These are phyloP conservation scores for roundworm (Caenorhabditis elegans) DNA, from an alignment of 1,140 invertebrate species.

Conservation along the genomic window DNA sequence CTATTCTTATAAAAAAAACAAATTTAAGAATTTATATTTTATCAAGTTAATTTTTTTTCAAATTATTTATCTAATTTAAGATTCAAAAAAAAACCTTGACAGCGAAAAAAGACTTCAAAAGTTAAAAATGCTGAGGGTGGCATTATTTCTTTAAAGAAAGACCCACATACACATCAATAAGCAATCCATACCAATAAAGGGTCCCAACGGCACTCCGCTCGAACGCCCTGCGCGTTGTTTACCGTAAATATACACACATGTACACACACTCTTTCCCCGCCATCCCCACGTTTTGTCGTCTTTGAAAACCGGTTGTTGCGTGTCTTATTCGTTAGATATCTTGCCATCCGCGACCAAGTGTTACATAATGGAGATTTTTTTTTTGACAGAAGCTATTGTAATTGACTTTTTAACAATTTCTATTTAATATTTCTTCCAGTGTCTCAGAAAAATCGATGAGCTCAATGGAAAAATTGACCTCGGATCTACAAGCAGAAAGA, in stretches of 20 bases:
- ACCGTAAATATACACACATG: slow-evolving; percentile 5
- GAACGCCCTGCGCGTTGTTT: not conserved
- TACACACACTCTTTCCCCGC: too few relatives aligned
- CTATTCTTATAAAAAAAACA: too few relatives aligned
- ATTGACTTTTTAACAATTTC: not conserved
- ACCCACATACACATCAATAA: not conserved
- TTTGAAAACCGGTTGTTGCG: slow-evolving; percentile 1
- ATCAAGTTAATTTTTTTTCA: too few relatives aligned
- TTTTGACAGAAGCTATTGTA: not conserved
- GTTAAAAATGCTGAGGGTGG: too few relatives aligned
- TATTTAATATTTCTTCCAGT: not conserved
- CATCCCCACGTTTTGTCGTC: not conserved
- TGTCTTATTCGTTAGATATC: not conserved
- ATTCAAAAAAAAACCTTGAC: too few relatives aligned
- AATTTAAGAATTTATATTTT: too few relatives aligned
- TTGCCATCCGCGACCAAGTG: slow-evolving; percentile 10
- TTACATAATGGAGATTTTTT: not conserved
- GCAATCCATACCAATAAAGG: not conserved
- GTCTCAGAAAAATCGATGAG: not conserved
- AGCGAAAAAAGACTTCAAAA: too few relatives aligned
- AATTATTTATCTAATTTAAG: too few relatives aligned
- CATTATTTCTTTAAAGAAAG: too few relatives aligned
- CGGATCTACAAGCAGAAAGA: slow-evolving; percentile 3
- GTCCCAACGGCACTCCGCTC: not conserved
- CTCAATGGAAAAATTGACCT: not conserved